Percentiles rank a stretch among this genome's conserved stretches.
Conservation (phyloP, 2,888 invertebrate genomes). For the Pollenia griseotomentosa region DNA sequence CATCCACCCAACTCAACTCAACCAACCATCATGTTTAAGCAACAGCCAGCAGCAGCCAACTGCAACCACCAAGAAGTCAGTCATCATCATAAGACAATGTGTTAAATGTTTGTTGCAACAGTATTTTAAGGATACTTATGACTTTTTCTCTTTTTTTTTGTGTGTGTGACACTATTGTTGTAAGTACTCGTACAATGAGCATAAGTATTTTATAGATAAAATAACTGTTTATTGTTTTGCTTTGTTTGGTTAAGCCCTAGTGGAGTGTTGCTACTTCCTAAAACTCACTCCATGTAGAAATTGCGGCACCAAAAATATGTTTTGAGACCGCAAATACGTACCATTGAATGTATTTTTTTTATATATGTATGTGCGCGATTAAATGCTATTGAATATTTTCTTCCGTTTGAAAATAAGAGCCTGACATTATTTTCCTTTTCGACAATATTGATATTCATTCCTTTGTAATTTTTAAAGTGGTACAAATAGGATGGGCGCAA, state of each 20-base stretch:
- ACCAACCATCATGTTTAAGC: constrained; percentile 1
- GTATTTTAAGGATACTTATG: constrained; percentile 21
- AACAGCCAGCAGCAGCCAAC: background rate
- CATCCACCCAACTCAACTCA: constrained; percentile 3
- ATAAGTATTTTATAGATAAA: constrained; percentile 61
- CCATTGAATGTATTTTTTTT: background rate
- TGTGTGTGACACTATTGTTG: no score
- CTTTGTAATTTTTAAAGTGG: constrained; percentile 2
- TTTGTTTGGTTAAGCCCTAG: constrained; percentile 13
- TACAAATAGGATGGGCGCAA: constrained; percentile 34
- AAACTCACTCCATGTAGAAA: constrained; percentile 59
- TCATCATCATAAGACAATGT: constrained; percentile 52
- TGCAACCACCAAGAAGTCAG: constrained; percentile 45
- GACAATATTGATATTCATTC: constrained; percentile 33
- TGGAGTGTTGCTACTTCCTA: constrained; percentile 54
- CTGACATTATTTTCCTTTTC: constrained; percentile 14
- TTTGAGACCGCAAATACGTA: constrained; percentile 35
- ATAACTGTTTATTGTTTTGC: constrained; percentile 33
- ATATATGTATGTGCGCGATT: constrained; percentile 4
- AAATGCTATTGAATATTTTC: constrained; percentile 26
- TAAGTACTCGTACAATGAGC: background rate
- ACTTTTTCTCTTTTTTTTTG: no score
- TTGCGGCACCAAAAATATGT: constrained; percentile 43
- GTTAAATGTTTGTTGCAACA: constrained; percentile 48
- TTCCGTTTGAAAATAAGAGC: constrained; percentile 23